A percentile compares a stretch with the other conserved stretches of the same genome.
Conservation (phyloP, 1,140 invertebrate species). For the Solen grandis region DNA sequence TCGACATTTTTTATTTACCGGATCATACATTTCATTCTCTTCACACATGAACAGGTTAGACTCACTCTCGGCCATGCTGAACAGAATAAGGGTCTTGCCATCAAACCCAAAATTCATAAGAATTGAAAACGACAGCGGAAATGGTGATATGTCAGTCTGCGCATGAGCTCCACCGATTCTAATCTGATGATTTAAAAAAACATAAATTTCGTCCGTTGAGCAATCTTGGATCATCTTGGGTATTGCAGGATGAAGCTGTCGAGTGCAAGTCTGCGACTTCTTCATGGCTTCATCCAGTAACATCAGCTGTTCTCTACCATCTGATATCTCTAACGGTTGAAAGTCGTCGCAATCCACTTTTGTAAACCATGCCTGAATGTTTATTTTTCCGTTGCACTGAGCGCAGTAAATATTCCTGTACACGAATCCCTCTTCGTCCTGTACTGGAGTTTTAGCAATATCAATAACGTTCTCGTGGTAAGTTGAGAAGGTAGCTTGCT, state of each 20-base stretch:
- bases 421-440: constrained; percentile 80
- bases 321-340: constrained; percentile 35
- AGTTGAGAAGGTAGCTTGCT: neutral
- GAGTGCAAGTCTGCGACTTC: neutral
- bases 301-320: constrained; percentile 31
- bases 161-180: neutral
- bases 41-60: constrained; percentile 43
- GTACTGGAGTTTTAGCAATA: constrained; percentile 72
- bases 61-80: constrained; percentile 62
- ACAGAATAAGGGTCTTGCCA: constrained; percentile 80
- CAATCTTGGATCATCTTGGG: constrained; percentile 42
- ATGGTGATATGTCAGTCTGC: constrained; percentile 33
- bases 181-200: constrained; percentile 19
- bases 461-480: constrained; percentile 45
- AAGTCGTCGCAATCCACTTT: constrained; percentile 73
- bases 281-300: constrained; percentile 32
- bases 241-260: constrained; percentile 7
- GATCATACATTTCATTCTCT: constrained; percentile 78
- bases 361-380: constrained; percentile 71
- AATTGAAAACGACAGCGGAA: constrained; percentile 80
- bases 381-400: constrained; percentile 82
- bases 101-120: constrained; percentile 81
- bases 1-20: constrained; percentile 64
- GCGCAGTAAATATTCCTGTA: constrained; percentile 85
- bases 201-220: constrained; percentile 13